A percentile compares a stretch with the other conserved stretches of the same genome.
Evolutionary conservation across 2,888 invertebrate species (phyloP).

Genomic region (Polyploca ridens): DNA sequence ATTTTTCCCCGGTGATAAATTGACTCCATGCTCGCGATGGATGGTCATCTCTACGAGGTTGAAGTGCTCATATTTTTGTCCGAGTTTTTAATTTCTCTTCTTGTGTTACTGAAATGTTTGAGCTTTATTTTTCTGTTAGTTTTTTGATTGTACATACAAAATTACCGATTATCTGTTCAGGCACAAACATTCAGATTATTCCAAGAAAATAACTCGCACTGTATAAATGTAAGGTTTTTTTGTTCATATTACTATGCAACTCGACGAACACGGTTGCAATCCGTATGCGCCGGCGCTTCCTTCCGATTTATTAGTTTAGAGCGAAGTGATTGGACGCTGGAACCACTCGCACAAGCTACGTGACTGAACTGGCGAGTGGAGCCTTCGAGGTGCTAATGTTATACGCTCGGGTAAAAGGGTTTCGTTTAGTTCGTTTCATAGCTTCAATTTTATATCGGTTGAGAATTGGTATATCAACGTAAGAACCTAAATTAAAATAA

Average conservation of each 20-base stretch:
- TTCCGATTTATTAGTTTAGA: constrained; percentile 76
- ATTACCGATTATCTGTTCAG: not conserved
- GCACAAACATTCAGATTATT: not conserved
- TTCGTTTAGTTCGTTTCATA: constrained; percentile 28
- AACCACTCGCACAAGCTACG: constrained; percentile 61
- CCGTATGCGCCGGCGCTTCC: constrained; percentile 70
- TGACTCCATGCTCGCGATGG: constrained; percentile 77
- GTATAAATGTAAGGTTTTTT: not conserved
- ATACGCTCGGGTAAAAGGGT: constrained; percentile 33
- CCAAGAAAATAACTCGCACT: not conserved
- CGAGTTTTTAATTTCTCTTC: constrained; percentile 40
- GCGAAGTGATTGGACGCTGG: constrained; percentile 72
- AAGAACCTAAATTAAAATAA: not conserved
- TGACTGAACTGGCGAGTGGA: constrained; percentile 54
- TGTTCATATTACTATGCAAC: constrained; percentile 16
- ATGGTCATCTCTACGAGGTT: constrained; percentile 71
- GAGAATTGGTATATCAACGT: not conserved
- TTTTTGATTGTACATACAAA: not conserved
- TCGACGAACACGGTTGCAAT: constrained; percentile 46
- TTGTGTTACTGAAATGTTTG: constrained; percentile 25
- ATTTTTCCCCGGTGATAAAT: constrained; percentile 81
- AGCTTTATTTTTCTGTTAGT: constrained; percentile 12
- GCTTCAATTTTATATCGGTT: not conserved
- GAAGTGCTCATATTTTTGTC: constrained; percentile 59
- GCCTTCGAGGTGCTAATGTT: constrained; percentile 27